Conservation (phyloP, 2,113 vertebrate species). For the Microtus ochrogaster region DNA sequence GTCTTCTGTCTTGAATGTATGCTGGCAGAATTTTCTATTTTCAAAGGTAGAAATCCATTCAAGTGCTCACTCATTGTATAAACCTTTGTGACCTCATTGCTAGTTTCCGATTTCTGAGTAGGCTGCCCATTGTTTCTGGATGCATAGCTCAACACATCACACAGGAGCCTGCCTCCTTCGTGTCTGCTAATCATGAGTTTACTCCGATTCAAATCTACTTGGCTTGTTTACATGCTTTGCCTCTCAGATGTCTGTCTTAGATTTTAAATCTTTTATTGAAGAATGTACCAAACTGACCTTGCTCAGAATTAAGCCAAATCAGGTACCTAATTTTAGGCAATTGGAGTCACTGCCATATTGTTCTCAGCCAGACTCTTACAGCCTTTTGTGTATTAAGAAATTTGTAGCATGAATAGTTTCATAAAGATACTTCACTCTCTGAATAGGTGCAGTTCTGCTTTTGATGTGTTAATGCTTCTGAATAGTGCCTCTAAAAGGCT, state of each 20-base stretch:
- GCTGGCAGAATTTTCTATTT: slow-evolving; percentile 20
- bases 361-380: not conserved
- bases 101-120: not conserved
- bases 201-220: not conserved
- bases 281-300: not conserved
- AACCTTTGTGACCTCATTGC: slow-evolving; percentile 27
- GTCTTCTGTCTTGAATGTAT: slow-evolving; percentile 3
- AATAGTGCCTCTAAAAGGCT: not conserved
- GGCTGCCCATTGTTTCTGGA: not conserved
- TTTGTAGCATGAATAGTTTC: not conserved
- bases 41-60: not conserved
- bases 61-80: not conserved
- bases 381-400: not conserved
- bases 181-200: not conserved
- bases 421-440: slow-evolving; percentile 12
- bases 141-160: not conserved
- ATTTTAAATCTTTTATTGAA: not conserved
- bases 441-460: slow-evolving; percentile 19
- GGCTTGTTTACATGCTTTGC: not conserved
- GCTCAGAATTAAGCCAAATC: not conserved
- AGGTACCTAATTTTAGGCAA: not conserved
- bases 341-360: not conserved
- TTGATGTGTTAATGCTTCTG: slow-evolving; percentile 11
- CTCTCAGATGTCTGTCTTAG: not conserved
- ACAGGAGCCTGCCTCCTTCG: not conserved